These are phyloP conservation scores for Madoqua kirkii DNA, from an alignment of 2,113 vertebrate species.

Conservation along the genomic window DNA sequence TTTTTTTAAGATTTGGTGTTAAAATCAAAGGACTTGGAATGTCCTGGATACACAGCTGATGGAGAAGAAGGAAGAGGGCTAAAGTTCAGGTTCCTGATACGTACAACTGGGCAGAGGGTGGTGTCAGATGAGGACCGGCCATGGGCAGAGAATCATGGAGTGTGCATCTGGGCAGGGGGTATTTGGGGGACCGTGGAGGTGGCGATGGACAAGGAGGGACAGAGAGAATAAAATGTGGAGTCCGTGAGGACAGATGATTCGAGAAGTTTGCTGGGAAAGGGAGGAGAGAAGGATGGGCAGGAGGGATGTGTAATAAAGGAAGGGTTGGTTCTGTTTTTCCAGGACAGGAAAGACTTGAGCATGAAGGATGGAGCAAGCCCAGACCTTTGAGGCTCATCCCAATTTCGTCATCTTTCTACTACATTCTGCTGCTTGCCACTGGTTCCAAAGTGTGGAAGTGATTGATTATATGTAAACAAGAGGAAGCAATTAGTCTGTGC, in stretches of 20 bases:
- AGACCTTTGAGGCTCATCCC: not conserved
- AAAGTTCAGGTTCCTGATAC: too few species aligned
- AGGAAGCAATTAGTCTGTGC: conserved; percentile 69
- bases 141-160: fast-evolving
- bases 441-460: conserved; percentile 3
- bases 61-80: not conserved
- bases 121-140: not conserved
- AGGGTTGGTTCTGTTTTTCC: not conserved
- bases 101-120: fast-evolving
- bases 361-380: not conserved
- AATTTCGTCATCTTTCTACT: not conserved
- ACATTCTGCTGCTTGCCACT: not conserved
- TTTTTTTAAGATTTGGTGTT: not conserved
- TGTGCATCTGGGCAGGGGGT: fast-evolving
- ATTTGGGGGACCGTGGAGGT: not conserved
- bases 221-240: not conserved
- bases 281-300: not conserved
- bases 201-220: not conserved
- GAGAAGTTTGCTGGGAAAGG: not conserved
- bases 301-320: not conserved
- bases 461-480: conserved; percentile 68
- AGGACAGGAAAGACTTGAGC: not conserved
- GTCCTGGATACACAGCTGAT: not conserved
- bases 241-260: not conserved
- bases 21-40: not conserved